These are phyloP conservation scores for Arge pagana DNA, from an alignment of 2,888 invertebrate species.

Conservation along the genomic window DNA sequence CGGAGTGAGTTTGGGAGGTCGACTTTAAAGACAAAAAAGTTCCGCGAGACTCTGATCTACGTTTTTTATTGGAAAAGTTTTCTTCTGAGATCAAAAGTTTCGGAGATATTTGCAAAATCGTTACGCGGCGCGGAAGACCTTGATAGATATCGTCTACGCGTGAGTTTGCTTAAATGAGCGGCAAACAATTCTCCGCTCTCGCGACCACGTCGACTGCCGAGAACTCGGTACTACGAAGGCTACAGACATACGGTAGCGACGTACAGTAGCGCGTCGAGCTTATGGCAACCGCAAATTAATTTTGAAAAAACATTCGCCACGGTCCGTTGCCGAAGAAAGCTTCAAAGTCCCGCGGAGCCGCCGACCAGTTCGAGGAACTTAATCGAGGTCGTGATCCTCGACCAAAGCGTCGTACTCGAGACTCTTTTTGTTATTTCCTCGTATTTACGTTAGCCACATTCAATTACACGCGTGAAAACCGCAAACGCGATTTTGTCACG, in stretches of 20 bases:
- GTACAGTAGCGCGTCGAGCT: slow-evolving; percentile 34
- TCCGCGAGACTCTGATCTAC: too few species aligned
- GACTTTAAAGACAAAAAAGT: too few species aligned
- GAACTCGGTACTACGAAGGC: too few species aligned
- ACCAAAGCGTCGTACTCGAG: slow-evolving; percentile 12
- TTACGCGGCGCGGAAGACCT: too few species aligned
- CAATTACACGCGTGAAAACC: slow-evolving; percentile 52
- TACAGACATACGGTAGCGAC: slow-evolving; percentile 37
- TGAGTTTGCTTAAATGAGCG: too few species aligned
- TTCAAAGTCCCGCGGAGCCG: slow-evolving; percentile 9
- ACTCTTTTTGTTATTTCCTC: slow-evolving; percentile 51
- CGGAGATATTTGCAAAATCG: too few species aligned
- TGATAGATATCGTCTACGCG: too few species aligned
- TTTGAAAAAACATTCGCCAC: slow-evolving; percentile 35
- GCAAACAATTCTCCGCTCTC: too few species aligned
- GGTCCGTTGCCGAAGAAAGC: slow-evolving; percentile 1
- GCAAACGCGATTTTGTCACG: slow-evolving; percentile 50
- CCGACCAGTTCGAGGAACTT: slow-evolving; percentile 31
- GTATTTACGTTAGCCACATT: slow-evolving; percentile 57
- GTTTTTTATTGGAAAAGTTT: too few species aligned
- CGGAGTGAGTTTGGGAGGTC: too few species aligned
- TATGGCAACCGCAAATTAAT: slow-evolving; percentile 49
- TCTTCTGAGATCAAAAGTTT: too few species aligned
- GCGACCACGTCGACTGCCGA: too few species aligned
- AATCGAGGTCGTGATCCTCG: slow-evolving; percentile 52